Conservation (phyloP, 1,140 invertebrate genomes). For the Cephus cinctus region DNA sequence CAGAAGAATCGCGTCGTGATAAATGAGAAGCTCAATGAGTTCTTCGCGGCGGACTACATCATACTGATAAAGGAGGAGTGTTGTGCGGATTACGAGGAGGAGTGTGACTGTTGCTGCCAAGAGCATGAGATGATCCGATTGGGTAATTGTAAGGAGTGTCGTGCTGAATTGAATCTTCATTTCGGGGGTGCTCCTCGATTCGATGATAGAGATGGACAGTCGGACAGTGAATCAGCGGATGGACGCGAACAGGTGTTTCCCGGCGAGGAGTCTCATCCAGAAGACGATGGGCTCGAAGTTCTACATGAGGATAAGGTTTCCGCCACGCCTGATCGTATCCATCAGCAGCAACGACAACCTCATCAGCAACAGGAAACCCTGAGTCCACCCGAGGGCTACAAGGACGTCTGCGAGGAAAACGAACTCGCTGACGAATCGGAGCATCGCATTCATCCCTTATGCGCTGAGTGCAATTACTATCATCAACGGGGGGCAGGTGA, state of each 20-base stretch:
- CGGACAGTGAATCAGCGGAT: constrained; percentile 12
- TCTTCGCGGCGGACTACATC: constrained; percentile 85
- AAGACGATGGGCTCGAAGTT: constrained; percentile 22
- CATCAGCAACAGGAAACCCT: constrained; percentile 67
- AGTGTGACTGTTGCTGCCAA: constrained; percentile 70
- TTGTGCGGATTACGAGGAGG: constrained; percentile 75
- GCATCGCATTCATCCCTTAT: constrained; percentile 26
- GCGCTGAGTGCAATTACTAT: constrained; percentile 42
- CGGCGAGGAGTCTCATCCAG: constrained; percentile 26
- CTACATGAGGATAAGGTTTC: constrained; percentile 26
- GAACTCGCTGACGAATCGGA: constrained; percentile 27
- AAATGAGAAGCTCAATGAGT: constrained; percentile 81
- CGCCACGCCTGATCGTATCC: not conserved
- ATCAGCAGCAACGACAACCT: constrained; percentile 9
- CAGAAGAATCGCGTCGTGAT: constrained; percentile 78
- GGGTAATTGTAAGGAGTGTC: constrained; percentile 59
- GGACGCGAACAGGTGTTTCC: constrained; percentile 19
- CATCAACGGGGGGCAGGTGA: constrained; percentile 41
- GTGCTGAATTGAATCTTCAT: constrained; percentile 46
- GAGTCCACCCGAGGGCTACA: constrained; percentile 83
- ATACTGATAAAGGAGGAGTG: constrained; percentile 82
- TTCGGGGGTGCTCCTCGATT: constrained; percentile 27
- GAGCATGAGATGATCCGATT: constrained; percentile 68
- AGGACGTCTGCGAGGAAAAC: constrained; percentile 61
- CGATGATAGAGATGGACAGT: constrained; percentile 17